Base-by-base conservation (phyloP, 2,797 vertebrate species). In the Sebastes vulpes region DNA sequence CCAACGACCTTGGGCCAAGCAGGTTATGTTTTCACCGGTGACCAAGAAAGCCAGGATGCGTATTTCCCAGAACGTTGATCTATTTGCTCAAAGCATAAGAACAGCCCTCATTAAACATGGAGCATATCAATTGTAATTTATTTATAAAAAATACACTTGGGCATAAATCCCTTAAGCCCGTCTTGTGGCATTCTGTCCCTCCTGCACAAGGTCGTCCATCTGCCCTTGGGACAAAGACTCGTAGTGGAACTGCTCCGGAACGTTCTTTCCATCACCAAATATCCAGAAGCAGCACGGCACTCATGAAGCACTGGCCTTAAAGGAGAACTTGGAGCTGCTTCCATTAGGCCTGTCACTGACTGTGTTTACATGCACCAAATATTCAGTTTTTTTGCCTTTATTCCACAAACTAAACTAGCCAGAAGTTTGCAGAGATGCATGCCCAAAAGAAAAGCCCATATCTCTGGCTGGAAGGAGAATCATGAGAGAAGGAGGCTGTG, bases 101-200 rank as follows among this genome's bases (percentile, higher is more conserved):
- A 59, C 68, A 18, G 20, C 26, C 18, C 2, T 18, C 20, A 70
- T 66, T 38, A 66, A 56, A 69, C 9, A 63, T 14, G 25, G 3
- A 35, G 29, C 29, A 60, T 9, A n/a, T 26, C 28, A 31, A 56
- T 54, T 6, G 8, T 29, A 56, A 42, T 75, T 75, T 72, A 56
- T 68, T 75, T 77, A 68, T 65, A 61, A 46, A 46, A 16, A 68
- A 46, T 1, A 65, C 21, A 53, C n/a, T 53, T 71, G 2, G 35
- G 20, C 26, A 32, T 58, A 75, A 77, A 76, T 85, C 65, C 59
- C 6, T 16, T 65, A 56, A 75, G 5, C 50, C 16, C n/a, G 6
- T 3, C 9, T 14, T 28, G 26, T 66, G 25, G 29, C 11, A 5
- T 20, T 53, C n/a, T 63, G n/a, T 3, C 4, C n/a, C 2, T 79